Evolutionary conservation across 2,888 invertebrate genomes (phyloP).

Genomic region (Isotomurus palustris): DNA sequence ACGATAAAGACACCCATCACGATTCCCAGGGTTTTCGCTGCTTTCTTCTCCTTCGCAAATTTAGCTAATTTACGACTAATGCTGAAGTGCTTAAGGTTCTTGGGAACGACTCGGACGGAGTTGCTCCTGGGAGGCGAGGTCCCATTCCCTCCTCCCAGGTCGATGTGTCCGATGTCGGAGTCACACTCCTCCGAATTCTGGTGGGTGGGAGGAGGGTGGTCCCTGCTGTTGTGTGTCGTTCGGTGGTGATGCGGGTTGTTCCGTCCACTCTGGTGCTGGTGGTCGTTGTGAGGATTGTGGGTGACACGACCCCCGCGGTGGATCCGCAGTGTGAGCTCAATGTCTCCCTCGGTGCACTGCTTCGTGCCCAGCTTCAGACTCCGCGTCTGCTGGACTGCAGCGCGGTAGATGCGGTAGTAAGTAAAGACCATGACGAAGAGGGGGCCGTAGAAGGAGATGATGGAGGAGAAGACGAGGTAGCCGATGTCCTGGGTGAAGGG

Average conservation of each 20-base stretch:
- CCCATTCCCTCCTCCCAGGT: conserved; percentile 21
- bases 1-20: conserved; percentile 85
- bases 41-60: conserved; percentile 95
- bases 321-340: conserved; percentile 83
- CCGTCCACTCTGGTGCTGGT: conserved; percentile 46
- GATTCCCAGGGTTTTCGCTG: conserved; percentile 93
- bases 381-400: conserved; percentile 85
- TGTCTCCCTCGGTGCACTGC: conserved; percentile 60
- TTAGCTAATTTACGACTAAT: conserved; percentile 87
- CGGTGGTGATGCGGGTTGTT: conserved; percentile 6
- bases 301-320: conserved; percentile 75
- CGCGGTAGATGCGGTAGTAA: conserved; percentile 91
- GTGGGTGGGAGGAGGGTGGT: conserved; percentile 45
- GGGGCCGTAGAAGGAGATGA: conserved; percentile 96
- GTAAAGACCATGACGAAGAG: conserved; percentile 97
- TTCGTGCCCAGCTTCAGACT: conserved; percentile 88
- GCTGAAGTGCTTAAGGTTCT: conserved; percentile 75
- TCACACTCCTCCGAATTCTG: conserved; percentile 61
- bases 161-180: conserved; percentile 49
- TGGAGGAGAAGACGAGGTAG: conserved; percentile 94
- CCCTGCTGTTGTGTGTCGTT: conserved; percentile 36
- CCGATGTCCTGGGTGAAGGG: conserved; percentile 94
- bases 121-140: conserved; percentile 31
- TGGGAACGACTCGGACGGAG: conserved; percentile 43
- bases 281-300: conserved; percentile 8